A percentile compares a stretch with the other conserved stretches of the same genome.
Conservation (phyloP, 2,888 invertebrate genomes). For the Atethmia centrago region DNA sequence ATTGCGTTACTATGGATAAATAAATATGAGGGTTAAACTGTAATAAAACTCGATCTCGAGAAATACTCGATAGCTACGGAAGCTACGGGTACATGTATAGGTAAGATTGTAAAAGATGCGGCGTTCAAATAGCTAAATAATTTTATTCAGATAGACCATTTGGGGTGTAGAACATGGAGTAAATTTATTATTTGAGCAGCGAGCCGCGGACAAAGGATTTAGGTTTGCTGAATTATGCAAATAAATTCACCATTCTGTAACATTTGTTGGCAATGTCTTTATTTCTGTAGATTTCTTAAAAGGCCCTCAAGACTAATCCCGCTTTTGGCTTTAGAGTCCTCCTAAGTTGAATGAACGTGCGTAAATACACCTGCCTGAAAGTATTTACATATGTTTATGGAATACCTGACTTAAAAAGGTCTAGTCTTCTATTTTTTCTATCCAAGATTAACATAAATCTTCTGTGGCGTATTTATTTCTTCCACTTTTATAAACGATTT, state of each 20-base stretch:
- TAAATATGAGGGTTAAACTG: constrained; percentile 54
- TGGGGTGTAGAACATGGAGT: constrained; percentile 86
- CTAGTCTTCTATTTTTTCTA: constrained; percentile 26
- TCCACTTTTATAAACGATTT: constrained; percentile 63
- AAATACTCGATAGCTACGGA: constrained; percentile 2
- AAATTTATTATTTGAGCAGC: constrained; percentile 89
- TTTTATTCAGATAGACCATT: constrained; percentile 86
- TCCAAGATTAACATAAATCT: constrained; percentile 69
- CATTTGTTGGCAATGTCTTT: constrained; percentile 90
- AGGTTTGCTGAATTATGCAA: constrained; percentile 90
- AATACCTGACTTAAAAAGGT: constrained; percentile 40
- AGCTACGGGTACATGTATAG: constrained; percentile 23
- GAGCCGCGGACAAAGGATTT: constrained; percentile 89
- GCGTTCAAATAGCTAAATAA: constrained; percentile 86
- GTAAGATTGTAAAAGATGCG: constrained; percentile 70
- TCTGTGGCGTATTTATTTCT: constrained; percentile 68
- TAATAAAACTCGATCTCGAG: constrained; percentile 58
- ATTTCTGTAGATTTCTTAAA: constrained; percentile 89
- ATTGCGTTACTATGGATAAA: constrained; percentile 59
- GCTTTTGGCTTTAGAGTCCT: constrained; percentile 83
- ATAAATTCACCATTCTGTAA: constrained; percentile 90
- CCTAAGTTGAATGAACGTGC: constrained; percentile 77
- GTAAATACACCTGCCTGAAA: constrained; percentile 74
- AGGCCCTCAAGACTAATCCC: constrained; percentile 84
- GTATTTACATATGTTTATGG: constrained; percentile 71